Percentiles rank a stretch among this genome's conserved stretches.
These are phyloP conservation scores for Emydura subglobosa DNA, from an alignment of 2,113 vertebrate genomes.

Conservation along the genomic window DNA sequence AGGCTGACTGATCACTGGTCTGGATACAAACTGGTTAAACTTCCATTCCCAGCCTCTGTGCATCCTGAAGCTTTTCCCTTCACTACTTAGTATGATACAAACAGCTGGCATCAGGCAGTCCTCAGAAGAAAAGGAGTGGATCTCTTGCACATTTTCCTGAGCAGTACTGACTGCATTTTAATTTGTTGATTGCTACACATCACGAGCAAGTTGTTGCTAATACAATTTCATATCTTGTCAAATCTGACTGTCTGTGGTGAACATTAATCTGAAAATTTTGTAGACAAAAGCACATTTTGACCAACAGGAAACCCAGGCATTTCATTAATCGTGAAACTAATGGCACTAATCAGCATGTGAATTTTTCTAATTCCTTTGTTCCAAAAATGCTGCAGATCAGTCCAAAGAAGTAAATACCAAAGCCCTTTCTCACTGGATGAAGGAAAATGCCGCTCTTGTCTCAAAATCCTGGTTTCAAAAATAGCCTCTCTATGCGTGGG, in stretches of 20 bases:
- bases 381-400: neutral
- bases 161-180: slow-evolving; percentile 20
- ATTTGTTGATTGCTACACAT: slow-evolving; percentile 7
- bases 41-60: neutral
- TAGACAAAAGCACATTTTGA: slow-evolving; percentile 58
- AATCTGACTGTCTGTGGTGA: slow-evolving; percentile 44
- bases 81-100: neutral
- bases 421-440: neutral
- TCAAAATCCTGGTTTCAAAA: accelerated
- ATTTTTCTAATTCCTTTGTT: slow-evolving; percentile 49
- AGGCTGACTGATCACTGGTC: neutral
- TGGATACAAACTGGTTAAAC: neutral
- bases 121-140: neutral
- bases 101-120: neutral
- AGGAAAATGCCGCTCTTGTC: neutral
- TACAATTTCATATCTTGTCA: slow-evolving; percentile 56
- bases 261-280: slow-evolving; percentile 49
- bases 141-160: neutral
- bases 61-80: neutral
- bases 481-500: neutral
- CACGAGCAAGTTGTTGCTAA: neutral
- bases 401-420: neutral
- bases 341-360: slow-evolving; percentile 42
- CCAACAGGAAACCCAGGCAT: slow-evolving; percentile 15
- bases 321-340: slow-evolving; percentile 47